phyloP scores from a whole-genome alignment of 2,797 vertebrate species.

The Trachurus trachurus region DNA sequence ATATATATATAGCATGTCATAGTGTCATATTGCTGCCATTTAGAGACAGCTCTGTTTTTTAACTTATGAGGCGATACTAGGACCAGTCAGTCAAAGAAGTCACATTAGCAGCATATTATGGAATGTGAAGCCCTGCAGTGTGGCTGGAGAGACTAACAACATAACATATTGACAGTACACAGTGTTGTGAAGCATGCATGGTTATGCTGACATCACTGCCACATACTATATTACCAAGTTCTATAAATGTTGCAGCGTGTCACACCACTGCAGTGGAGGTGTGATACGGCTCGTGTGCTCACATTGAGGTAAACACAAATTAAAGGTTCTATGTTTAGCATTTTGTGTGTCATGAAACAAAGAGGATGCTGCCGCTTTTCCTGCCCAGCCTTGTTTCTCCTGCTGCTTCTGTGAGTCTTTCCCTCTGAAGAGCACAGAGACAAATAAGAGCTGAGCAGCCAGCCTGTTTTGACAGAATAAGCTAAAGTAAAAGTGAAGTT shows the following conservation, averaged over 20 bases:
- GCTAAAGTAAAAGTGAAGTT: slow-evolving; percentile 10
- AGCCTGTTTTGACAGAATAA: slow-evolving; percentile 25
- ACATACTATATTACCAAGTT: background rate
- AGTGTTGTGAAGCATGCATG: slow-evolving; percentile 4
- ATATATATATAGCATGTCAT: background rate
- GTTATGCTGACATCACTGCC: background rate
- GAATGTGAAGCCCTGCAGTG: background rate
- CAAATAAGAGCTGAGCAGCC: slow-evolving; percentile 17
- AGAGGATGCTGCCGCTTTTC: background rate
- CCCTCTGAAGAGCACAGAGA: slow-evolving; percentile 21
- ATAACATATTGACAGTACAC: background rate
- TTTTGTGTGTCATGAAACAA: slow-evolving; percentile 12
- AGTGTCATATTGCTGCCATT: background rate
- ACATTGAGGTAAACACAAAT: slow-evolving; percentile 26
- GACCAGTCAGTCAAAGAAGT: background rate
- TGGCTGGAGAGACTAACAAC: background rate
- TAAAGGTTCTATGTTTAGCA: slow-evolving; percentile 30
- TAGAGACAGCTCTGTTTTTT: background rate
- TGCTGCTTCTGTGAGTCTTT: background rate
- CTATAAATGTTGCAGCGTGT: background rate
- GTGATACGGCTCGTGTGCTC: background rate
- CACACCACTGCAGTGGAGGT: background rate
- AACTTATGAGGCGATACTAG: background rate
- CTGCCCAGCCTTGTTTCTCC: background rate
- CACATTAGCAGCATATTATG: background rate